Evolutionary conservation across 2,113 vertebrate species (phyloP).

Genomic region (Xenopus laevis): DNA sequence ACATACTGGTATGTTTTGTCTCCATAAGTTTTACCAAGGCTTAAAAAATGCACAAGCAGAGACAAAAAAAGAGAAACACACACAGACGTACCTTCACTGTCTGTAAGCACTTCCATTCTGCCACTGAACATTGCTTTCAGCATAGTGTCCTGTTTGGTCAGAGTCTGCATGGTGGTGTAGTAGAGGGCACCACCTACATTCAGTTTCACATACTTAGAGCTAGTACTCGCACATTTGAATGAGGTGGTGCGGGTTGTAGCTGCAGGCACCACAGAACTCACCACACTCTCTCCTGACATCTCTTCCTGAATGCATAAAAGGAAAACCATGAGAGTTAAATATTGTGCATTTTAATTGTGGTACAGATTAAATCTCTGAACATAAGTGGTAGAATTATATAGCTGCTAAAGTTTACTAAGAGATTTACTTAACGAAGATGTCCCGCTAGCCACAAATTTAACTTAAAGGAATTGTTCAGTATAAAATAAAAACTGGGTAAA

Average conservation of each 20-base stretch:
- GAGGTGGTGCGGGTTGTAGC: slow-evolving; percentile 93
- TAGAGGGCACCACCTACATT: slow-evolving; percentile 94
- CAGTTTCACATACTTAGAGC: slow-evolving; percentile 97
- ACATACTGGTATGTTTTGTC: no score
- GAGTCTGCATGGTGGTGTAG: slow-evolving; percentile 98
- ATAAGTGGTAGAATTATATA: no score
- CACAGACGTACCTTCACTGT: slow-evolving; percentile 83
- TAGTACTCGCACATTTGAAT: slow-evolving; percentile 92
- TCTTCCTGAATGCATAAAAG: slow-evolving; percentile 77
- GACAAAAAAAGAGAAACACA: not conserved
- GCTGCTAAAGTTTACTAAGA: no score
- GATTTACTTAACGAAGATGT: no score
- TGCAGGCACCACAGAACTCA: slow-evolving; percentile 87
- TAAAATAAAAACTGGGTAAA: no score
- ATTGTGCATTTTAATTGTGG: not conserved
- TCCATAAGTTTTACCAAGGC: no score
- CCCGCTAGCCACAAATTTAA: no score
- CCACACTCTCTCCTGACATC: slow-evolving; percentile 98
- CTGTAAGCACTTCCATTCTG: slow-evolving; percentile 95
- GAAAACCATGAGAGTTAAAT: not conserved
- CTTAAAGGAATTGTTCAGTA: no score
- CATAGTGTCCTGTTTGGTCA: slow-evolving; percentile 99
- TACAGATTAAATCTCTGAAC: no score
- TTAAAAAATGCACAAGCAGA: not conserved
- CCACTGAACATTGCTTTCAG: slow-evolving; percentile 99